Percentiles rank a stretch among this genome's conserved stretches.
Conservation (phyloP, 2,113 vertebrate species). For the Leucosticte australis region DNA sequence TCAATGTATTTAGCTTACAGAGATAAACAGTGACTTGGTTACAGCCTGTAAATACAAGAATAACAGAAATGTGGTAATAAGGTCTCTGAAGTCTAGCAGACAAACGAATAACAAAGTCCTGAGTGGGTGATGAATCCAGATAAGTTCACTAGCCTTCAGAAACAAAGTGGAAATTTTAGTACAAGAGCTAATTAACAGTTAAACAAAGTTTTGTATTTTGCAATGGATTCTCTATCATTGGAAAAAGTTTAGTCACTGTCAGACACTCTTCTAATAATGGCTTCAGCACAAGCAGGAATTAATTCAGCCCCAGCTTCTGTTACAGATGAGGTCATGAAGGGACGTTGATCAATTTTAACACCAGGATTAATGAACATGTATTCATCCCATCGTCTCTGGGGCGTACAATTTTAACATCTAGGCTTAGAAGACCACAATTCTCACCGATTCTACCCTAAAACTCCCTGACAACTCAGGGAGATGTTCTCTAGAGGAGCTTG, state of each 20-base stretch:
- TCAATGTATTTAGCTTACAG: not conserved
- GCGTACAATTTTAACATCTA: not conserved
- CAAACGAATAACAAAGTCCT: not conserved
- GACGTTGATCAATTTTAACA: not conserved
- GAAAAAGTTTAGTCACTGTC: not conserved
- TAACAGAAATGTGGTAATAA: not conserved
- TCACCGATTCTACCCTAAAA: not conserved
- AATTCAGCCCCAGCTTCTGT: not conserved
- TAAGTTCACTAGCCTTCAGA: not conserved
- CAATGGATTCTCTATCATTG: not conserved
- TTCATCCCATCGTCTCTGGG: not conserved
- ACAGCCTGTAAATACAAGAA: not conserved
- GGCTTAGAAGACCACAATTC: not conserved
- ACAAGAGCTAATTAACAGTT: not conserved
- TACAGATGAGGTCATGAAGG: not conserved
- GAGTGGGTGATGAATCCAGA: not conserved
- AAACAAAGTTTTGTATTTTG: not conserved
- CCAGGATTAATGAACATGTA: not conserved
- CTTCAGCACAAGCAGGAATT: not conserved
- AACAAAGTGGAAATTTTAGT: not conserved
- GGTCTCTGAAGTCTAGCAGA: not conserved
- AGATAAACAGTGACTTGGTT: not conserved
- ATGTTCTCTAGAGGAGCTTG: not conserved
- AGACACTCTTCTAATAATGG: not conserved
- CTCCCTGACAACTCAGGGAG: not conserved